phyloP scores from a whole-genome alignment of 1,140 invertebrate genomes.

The Acromyrmex heyeri region DNA sequence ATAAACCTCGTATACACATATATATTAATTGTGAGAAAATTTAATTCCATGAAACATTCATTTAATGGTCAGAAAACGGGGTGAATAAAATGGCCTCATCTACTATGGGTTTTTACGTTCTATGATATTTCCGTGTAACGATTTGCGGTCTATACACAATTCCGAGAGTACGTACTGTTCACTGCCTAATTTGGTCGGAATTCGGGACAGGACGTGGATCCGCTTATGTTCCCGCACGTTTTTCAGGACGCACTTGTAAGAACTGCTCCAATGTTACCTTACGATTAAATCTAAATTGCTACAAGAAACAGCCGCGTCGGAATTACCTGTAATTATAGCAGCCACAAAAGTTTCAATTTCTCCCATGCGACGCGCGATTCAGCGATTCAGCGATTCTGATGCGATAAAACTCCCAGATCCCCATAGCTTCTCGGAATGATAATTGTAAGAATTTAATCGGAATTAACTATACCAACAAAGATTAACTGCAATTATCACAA shows the following conservation, averaged over 20 bases:
- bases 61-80: constrained; percentile 7
- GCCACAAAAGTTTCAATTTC: constrained; percentile 40
- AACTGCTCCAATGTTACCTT: constrained; percentile 8
- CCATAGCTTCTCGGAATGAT: constrained; percentile 42
- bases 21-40: constrained; percentile 16
- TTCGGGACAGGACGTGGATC: constrained; percentile 41
- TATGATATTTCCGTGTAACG: constrained; percentile 5
- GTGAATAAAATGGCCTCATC: constrained; percentile 18
- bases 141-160: constrained; percentile 20
- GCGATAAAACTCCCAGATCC: constrained; percentile 24
- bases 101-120: constrained; percentile 8
- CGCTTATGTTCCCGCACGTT: constrained; percentile 25
- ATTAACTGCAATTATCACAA: constrained; percentile 40
- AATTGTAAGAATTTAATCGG: constrained; percentile 38
- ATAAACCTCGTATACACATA: not conserved
- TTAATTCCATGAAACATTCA: constrained; percentile 12
- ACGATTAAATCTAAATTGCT: constrained; percentile 47
- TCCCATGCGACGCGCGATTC: constrained; percentile 24
- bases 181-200: constrained; percentile 40
- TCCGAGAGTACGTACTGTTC: not conserved
- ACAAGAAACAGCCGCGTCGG: constrained; percentile 19
- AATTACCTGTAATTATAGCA: constrained; percentile 46
- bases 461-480: constrained; percentile 15
- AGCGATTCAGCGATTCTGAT: constrained; percentile 36
- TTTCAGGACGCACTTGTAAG: constrained; percentile 29